Conservation (phyloP, 2,113 vertebrate species). For the Lutjanus erythropterus region DNA sequence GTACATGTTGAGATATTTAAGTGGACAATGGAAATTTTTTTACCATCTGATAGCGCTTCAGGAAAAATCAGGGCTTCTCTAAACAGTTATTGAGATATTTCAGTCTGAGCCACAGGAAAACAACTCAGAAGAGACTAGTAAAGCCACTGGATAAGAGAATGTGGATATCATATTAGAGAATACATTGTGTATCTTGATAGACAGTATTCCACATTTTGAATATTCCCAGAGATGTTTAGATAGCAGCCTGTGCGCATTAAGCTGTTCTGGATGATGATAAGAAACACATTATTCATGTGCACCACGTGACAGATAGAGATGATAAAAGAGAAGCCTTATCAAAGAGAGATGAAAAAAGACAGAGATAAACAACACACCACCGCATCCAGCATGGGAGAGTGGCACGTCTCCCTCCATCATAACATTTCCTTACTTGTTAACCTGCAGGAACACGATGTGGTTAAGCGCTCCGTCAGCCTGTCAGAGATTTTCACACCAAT, state of each 20-base stretch:
- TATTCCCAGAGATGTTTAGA: neutral
- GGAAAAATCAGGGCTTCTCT: neutral
- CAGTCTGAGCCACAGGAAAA: too few species aligned
- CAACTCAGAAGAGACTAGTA: too few species aligned
- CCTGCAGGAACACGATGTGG: constrained; percentile 52
- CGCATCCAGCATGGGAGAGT: constrained; percentile 13
- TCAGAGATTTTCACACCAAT: constrained; percentile 44
- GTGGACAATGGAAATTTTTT: neutral
- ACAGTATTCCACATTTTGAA: neutral
- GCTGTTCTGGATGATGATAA: neutral
- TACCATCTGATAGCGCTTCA: neutral
- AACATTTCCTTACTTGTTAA: constrained; percentile 56
- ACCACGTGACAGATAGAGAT: neutral
- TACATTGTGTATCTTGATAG: neutral
- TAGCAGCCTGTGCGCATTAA: neutral
- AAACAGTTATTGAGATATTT: too few species aligned
- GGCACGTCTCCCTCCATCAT: constrained; percentile 19
- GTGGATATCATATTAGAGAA: neutral
- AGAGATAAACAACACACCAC: neutral
- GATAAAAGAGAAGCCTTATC: neutral
- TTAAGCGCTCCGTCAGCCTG: constrained; percentile 32
- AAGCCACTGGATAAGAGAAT: neutral
- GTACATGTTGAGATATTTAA: neutral
- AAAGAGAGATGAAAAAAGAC: constrained; percentile 17
- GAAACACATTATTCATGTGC: neutral